These are phyloP conservation scores for Okapia johnstoni DNA, from an alignment of 2,113 vertebrate genomes.

Conservation along the genomic window DNA sequence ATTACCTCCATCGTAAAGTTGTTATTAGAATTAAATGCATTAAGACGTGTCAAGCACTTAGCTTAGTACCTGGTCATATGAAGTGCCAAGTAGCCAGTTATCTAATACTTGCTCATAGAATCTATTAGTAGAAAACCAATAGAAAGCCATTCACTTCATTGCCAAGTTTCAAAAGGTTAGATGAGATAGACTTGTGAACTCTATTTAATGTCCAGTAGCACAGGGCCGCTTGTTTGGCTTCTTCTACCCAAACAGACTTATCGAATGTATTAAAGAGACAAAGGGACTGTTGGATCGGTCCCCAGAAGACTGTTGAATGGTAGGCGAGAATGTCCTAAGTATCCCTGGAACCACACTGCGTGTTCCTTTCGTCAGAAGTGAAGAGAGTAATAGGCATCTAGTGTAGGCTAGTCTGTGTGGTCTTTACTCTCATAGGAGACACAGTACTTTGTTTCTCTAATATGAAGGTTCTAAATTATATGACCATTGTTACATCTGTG, in stretches of 20 bases:
- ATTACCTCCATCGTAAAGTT: not conserved
- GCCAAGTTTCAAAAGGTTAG: not conserved
- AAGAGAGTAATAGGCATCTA: not conserved
- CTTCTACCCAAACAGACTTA: not conserved
- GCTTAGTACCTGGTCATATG: not conserved
- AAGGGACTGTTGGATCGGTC: not conserved
- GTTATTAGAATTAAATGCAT: not conserved
- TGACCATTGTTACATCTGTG: conserved; percentile 15
- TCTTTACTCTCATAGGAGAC: not conserved
- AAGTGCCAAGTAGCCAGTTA: not conserved
- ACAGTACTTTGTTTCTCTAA: not conserved
- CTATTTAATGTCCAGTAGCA: not conserved
- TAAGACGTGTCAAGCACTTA: not conserved
- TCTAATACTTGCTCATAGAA: not conserved
- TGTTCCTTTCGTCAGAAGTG: not conserved
- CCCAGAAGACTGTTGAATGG: not conserved
- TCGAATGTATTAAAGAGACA: not conserved
- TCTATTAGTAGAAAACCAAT: not conserved
- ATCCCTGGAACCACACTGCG: not conserved
- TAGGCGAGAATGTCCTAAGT: not conserved
- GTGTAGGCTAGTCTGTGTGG: not conserved
- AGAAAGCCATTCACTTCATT: not conserved
- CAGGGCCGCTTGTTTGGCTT: not conserved
- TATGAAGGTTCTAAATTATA: not conserved
- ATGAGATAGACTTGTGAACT: not conserved